Conservation (phyloP, 2,888 invertebrate species). For the Adela reaumurella region DNA sequence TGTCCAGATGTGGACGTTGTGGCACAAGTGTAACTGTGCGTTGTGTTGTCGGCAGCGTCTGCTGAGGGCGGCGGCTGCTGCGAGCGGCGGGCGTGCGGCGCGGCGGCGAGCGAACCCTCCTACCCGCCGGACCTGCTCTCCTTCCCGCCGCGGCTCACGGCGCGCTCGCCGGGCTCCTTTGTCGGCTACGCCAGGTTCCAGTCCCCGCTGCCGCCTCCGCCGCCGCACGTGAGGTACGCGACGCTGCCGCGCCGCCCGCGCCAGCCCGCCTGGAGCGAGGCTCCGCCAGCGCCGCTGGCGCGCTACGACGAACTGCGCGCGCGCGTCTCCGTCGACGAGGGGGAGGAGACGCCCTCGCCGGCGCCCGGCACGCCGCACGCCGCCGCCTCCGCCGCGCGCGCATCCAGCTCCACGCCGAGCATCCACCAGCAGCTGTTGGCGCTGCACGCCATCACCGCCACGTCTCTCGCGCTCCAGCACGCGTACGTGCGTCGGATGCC, state of each 20-base stretch:
- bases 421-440: conserved; percentile 46
- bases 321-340: conserved; percentile 72
- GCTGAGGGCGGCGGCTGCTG: conserved; percentile 57
- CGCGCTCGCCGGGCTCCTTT: conserved; percentile 45
- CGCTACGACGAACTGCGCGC: conserved; percentile 79
- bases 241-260: conserved; percentile 80
- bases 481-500: background rate
- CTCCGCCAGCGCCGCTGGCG: conserved; percentile 46
- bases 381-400: conserved; percentile 40
- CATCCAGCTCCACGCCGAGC: conserved; percentile 52
- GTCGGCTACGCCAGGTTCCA: conserved; percentile 65
- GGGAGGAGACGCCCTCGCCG: conserved; percentile 46
- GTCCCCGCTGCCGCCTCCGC: conserved; percentile 63
- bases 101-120: no score
- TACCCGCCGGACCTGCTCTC: conserved; percentile 80
- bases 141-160: conserved; percentile 58
- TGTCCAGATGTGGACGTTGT: no score
- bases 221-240: no score
- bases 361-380: conserved; percentile 50
- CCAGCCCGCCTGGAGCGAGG: conserved; percentile 64
- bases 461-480: conserved; percentile 2
- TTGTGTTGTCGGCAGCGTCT: conserved; percentile 34
- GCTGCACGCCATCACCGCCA: conserved; percentile 33
- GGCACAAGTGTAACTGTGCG: background rate
- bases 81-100: conserved; percentile 48